These are phyloP conservation scores for Shargacucullia verbasci DNA, from an alignment of 2,888 invertebrate genomes.

Conservation along the genomic window DNA sequence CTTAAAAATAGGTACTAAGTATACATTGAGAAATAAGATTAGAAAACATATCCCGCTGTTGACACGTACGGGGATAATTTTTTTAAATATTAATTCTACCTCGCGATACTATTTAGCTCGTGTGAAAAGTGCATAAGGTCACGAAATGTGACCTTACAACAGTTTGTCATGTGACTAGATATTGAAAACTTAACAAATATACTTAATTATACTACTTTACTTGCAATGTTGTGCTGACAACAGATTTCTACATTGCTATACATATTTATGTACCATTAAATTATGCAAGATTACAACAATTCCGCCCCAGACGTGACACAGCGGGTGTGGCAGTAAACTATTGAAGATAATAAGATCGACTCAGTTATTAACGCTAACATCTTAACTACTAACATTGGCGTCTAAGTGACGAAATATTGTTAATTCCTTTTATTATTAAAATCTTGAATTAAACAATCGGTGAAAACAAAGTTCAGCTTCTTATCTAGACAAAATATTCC, in stretches of 20 bases:
- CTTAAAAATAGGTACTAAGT: slow-evolving; percentile 16
- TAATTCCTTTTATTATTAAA: too few species aligned
- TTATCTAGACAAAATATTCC: background rate
- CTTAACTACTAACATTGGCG: slow-evolving; percentile 29
- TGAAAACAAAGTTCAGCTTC: background rate
- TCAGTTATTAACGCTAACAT: slow-evolving; percentile 28
- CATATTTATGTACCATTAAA: slow-evolving; percentile 7
- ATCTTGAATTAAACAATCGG: background rate
- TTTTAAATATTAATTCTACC: slow-evolving; percentile 1
- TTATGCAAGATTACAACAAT: slow-evolving; percentile 13
- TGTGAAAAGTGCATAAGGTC: background rate
- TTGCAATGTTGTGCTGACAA: slow-evolving; percentile 8
- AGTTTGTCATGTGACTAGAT: slow-evolving; percentile 12
- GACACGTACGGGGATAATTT: slow-evolving; percentile 20
- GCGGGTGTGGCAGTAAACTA: slow-evolving; percentile 17
- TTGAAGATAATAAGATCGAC: slow-evolving; percentile 25
- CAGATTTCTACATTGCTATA: slow-evolving; percentile 11
- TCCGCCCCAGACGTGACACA: slow-evolving; percentile 17
- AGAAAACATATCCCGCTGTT: slow-evolving; percentile 17
- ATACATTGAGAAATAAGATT: slow-evolving; percentile 9
- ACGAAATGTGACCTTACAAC: background rate
- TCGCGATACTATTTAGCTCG: background rate
- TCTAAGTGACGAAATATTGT: slow-evolving; percentile 17
- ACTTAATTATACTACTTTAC: background rate
- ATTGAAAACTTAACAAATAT: slow-evolving; percentile 4